Evolutionary conservation across 2,888 invertebrate species (phyloP).

Genomic region (Ichneumoninae sp.): DNA sequence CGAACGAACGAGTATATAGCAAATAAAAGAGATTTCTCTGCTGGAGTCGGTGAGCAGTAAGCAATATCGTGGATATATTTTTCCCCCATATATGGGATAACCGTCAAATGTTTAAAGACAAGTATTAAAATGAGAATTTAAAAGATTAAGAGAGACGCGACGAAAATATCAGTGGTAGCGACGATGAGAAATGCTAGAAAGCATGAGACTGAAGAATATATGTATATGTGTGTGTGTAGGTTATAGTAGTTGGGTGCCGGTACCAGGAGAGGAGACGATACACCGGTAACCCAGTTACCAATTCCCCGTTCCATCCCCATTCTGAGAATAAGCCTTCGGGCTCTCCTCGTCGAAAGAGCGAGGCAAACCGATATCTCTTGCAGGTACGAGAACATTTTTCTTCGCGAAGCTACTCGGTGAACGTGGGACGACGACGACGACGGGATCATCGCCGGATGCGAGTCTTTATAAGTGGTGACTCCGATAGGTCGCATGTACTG

Average conservation of each 20-base stretch:
- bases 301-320: constrained; percentile 68
- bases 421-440: not conserved
- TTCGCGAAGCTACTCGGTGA: not conserved
- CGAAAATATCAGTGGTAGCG: constrained; percentile 25
- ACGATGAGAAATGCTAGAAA: constrained; percentile 37
- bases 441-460: constrained; percentile 35
- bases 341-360: constrained; percentile 7
- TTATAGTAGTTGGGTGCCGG: constrained; percentile 55
- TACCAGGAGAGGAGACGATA: constrained; percentile 70
- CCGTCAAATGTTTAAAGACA: not conserved
- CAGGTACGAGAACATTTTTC: constrained; percentile 25
- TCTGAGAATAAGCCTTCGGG: constrained; percentile 39
- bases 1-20: constrained; percentile 52
- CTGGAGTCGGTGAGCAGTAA: constrained; percentile 19
- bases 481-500: constrained; percentile 29
- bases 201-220: constrained; percentile 55
- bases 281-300: constrained; percentile 79
- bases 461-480: constrained; percentile 23
- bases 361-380: constrained; percentile 30
- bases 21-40: constrained; percentile 13
- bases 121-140: constrained; percentile 38
- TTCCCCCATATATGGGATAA: constrained; percentile 7
- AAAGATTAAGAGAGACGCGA: constrained; percentile 44
- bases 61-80: constrained; percentile 29
- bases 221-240: constrained; percentile 46